These are phyloP conservation scores for Pterocles burchelli DNA, from an alignment of 2,113 vertebrate genomes.

Conservation along the genomic window DNA sequence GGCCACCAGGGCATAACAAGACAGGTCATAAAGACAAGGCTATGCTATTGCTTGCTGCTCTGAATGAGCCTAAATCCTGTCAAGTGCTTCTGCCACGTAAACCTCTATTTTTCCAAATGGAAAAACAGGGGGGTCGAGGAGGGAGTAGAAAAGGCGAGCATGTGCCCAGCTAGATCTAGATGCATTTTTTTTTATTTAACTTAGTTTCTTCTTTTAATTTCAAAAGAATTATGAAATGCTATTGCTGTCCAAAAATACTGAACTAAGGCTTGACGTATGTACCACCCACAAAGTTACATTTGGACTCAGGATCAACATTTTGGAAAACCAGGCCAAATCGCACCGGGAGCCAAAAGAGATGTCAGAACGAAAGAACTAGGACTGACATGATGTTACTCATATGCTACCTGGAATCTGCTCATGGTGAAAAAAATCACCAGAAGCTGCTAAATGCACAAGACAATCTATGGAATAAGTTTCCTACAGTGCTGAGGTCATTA, in stretches of 20 bases:
- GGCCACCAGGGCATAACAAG: neutral
- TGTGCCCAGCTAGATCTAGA: slow-evolving; percentile 9
- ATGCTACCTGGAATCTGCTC: slow-evolving; percentile 45
- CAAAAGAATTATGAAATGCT: slow-evolving; percentile 47
- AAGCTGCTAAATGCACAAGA: slow-evolving; percentile 4
- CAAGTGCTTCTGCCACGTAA: slow-evolving; percentile 35
- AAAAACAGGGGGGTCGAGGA: neutral
- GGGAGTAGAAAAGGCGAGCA: neutral
- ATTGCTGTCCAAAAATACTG: slow-evolving; percentile 50
- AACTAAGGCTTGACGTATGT: slow-evolving; percentile 50
- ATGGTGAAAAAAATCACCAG: neutral
- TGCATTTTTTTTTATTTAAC: slow-evolving; percentile 1
- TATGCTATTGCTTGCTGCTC: neutral
- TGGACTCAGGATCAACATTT: slow-evolving; percentile 56
- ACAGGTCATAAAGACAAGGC: neutral
- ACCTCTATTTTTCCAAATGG: slow-evolving; percentile 36
- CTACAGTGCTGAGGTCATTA: neutral
- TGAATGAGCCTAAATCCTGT: neutral
- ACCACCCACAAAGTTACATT: slow-evolving; percentile 61
- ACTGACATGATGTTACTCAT: slow-evolving; percentile 57
- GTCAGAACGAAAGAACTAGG: slow-evolving; percentile 52
- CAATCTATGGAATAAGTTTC: neutral
- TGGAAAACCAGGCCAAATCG: slow-evolving; percentile 38
- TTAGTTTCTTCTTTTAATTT: neutral
- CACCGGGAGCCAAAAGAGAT: slow-evolving; percentile 50